A percentile compares a stretch with the other conserved stretches of the same genome.
These are phyloP conservation scores for Acleris sparsana DNA, from an alignment of 2,888 invertebrate species.

Conservation along the genomic window DNA sequence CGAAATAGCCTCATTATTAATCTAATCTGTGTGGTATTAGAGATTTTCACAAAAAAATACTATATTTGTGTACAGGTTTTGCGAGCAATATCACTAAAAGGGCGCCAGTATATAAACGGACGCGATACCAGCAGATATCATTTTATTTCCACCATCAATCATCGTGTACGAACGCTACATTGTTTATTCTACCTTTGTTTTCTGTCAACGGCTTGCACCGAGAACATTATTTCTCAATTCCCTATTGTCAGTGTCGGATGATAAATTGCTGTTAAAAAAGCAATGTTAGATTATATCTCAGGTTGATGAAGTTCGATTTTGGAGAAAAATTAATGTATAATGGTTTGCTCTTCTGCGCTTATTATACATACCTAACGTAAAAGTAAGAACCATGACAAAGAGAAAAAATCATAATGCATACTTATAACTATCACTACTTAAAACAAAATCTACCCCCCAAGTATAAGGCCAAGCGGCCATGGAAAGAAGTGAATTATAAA, in stretches of 20 bases:
- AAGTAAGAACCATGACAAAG: no score
- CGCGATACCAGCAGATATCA: conserved; percentile 2
- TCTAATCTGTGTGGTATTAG: no score
- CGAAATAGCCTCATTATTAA: no score
- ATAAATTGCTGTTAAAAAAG: conserved; percentile 26
- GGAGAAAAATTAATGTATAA: conserved; percentile 2
- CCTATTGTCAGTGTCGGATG: conserved; percentile 31
- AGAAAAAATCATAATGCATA: no score
- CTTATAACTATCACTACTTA: no score
- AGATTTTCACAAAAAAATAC: no score
- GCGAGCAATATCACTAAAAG: neutral
- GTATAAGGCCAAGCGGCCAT: no score
- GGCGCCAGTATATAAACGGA: neutral
- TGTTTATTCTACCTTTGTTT: conserved; percentile 35
- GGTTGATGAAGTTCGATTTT: conserved; percentile 27
- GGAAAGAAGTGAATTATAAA: no score
- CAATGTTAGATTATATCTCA: conserved; percentile 20
- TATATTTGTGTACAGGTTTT: neutral
- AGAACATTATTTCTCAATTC: conserved; percentile 34
- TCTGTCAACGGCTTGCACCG: conserved; percentile 27
- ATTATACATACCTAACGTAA: no score
- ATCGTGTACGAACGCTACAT: conserved; percentile 17
- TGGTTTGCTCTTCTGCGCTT: neutral
- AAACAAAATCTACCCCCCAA: no score
- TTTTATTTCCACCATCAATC: conserved; percentile 33